phyloP scores from a whole-genome alignment of 2,888 invertebrate species.

The Ptilodon capucinus region DNA sequence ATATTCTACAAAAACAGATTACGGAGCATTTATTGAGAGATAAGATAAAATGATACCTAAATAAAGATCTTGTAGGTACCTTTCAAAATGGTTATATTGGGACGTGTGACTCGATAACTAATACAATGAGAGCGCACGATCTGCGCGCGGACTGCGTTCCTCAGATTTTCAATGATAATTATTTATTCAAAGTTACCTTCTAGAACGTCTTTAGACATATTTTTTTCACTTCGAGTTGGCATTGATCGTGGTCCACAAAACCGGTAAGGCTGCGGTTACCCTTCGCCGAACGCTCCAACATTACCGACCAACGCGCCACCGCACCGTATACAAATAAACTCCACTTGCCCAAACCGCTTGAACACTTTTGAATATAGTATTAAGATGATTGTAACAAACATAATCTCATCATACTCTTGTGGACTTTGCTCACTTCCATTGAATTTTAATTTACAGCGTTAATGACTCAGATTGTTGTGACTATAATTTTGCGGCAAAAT shows the following conservation, averaged over 20 bases:
- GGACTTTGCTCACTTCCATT: background rate
- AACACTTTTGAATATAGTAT: background rate
- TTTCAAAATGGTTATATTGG: conserved; percentile 6
- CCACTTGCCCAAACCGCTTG: conserved; percentile 20
- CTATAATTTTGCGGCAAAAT: conserved; percentile 19
- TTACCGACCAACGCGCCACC: conserved; percentile 34
- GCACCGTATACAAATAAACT: conserved; percentile 47
- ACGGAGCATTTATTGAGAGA: conserved; percentile 8
- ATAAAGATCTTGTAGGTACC: conserved; percentile 6
- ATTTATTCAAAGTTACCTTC: conserved; percentile 43
- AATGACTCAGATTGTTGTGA: conserved; percentile 23
- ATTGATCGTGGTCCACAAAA: conserved; percentile 73
- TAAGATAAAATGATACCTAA: conserved; percentile 8
- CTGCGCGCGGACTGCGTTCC: conserved; percentile 4
- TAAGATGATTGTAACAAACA: background rate
- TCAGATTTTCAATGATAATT: conserved; percentile 29
- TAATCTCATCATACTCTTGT: background rate
- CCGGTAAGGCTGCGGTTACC: conserved; percentile 76
- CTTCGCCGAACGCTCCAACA: conserved; percentile 65
- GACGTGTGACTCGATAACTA: conserved; percentile 3
- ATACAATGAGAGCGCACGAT: conserved; percentile 6
- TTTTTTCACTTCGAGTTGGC: conserved; percentile 75
- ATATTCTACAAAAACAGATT: conserved; percentile 7
- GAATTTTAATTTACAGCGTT: conserved; percentile 5
- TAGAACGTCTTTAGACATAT: conserved; percentile 63